Base-by-base conservation (phyloP, 2,888 invertebrate species). In the Lasioglossum morio region DNA sequence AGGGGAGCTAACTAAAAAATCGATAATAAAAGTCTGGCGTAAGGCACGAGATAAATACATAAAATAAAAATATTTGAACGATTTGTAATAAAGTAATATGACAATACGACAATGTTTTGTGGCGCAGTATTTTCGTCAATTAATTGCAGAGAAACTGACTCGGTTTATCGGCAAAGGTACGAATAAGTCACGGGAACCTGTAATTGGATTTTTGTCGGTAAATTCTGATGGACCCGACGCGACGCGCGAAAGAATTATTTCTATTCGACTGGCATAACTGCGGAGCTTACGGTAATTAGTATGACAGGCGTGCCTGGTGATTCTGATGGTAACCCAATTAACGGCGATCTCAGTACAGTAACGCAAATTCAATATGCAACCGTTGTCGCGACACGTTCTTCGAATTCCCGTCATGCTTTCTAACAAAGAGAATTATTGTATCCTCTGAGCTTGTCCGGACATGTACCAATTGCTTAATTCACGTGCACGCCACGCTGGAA, bases 331-430 rank as follows among this genome's bases (percentile, higher is more conserved):
- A 81, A 81, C 72, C 74, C 74, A 82, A 87, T 87, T 87, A 87
- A 81, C 81, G 77, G 78, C 77, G 87, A 87, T 87, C 84, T 82
- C 87, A 60, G 73, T 66, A 72, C 77, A 81, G 77, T 84, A 87
- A 87, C 84, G 79, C 14, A 66, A 76, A 78, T 84, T 79, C 85
- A 81, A 88, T 80, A 79, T 88, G 81, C 79, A 83, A 76, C 82
- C 76, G 74, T 86, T 75, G 81, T 88, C 82, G 76, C 75, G 77
- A 66, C 73, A 72, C 78, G 73, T 77, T 81, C 79, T 84, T 85
- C 79, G 85, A 86, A 89, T 89, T 89, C 82, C 70, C 37, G 83
- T 82, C 81, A 73, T 78, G 81, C 84, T 77, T 77, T 90, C 76
- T 78, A 72, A 72, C 82, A 84, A 82, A 79, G 77, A 69, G 88